Percentiles rank a stretch among this genome's conserved stretches.
Evolutionary conservation across 2,888 invertebrate genomes (phyloP).

Genomic region (Tupiocoris notatus): DNA sequence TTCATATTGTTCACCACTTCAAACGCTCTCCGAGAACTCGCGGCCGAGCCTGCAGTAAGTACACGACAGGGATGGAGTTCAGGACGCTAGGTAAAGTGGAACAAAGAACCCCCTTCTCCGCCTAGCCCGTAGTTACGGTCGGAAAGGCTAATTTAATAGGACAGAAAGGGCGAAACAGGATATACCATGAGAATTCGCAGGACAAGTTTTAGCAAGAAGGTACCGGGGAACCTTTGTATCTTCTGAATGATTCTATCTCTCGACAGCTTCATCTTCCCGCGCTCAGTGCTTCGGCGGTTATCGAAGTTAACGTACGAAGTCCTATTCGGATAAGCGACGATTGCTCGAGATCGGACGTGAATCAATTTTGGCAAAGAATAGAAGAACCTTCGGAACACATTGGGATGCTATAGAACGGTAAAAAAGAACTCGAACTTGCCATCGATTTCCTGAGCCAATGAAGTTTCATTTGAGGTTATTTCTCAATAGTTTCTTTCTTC

Average conservation of each 20-base stretch:
- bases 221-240: neutral
- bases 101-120: constrained; percentile 15
- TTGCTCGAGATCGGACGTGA: too few relatives aligned
- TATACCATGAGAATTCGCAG: neutral
- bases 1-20: neutral
- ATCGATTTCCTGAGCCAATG: too few relatives aligned
- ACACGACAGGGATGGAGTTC: neutral
- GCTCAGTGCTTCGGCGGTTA: too few relatives aligned
- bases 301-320: too few relatives aligned
- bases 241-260: neutral
- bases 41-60: neutral
- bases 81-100: neutral
- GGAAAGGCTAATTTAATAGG: constrained; percentile 16
- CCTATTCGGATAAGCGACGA: too few relatives aligned
- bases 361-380: too few relatives aligned
- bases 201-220: neutral
- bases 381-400: too few relatives aligned
- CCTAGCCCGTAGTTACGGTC: constrained; percentile 2
- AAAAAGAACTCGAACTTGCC: too few relatives aligned
- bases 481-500: too few relatives aligned
- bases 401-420: too few relatives aligned
- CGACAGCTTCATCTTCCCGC: neutral
- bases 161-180: neutral
- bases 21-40: neutral
- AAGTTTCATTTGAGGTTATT: too few relatives aligned